Evolutionary conservation across 2,113 vertebrate species (phyloP).

Genomic region (Sprattus sprattus): DNA sequence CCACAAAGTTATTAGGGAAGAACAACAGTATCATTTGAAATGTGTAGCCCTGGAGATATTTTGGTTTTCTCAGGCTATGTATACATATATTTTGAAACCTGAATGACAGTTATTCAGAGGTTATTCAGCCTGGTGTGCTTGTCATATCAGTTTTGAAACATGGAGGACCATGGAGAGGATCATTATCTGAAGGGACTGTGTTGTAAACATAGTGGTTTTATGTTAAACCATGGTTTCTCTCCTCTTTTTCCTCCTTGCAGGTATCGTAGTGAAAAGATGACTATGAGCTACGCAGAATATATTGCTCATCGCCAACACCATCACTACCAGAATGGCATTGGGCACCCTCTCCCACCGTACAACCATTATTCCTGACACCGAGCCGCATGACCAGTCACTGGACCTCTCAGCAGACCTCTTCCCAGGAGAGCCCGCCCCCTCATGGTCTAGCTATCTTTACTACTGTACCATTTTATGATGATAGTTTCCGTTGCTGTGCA

Average conservation of each 20-base stretch:
- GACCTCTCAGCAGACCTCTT: slow-evolving; percentile 99
- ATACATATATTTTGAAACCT: too few relatives aligned
- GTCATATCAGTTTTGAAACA: not conserved
- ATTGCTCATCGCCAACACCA: slow-evolving; percentile 98
- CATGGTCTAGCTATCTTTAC: slow-evolving; percentile 99
- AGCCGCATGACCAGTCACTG: slow-evolving; percentile 99
- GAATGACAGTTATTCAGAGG: too few relatives aligned
- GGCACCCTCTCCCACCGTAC: slow-evolving; percentile 97
- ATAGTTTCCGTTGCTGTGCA: slow-evolving; percentile 98
- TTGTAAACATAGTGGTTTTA: not conserved
- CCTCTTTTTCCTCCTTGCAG: slow-evolving; percentile 62
- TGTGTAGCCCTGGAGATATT: too few relatives aligned
- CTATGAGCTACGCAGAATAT: slow-evolving; percentile 98
- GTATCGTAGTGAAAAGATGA: slow-evolving; percentile 99
- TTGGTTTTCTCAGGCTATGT: too few relatives aligned
- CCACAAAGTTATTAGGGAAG: too few relatives aligned
- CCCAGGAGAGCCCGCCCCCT: slow-evolving; percentile 96
- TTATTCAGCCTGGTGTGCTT: too few relatives aligned
- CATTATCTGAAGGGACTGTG: not conserved
- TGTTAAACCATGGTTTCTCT: not conserved
- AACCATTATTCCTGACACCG: slow-evolving; percentile 99
- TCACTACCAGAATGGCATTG: slow-evolving; percentile 99
- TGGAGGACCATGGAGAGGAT: not conserved
- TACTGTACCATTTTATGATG: slow-evolving; percentile 99
- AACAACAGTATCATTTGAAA: too few relatives aligned